Percentiles rank a stretch among this genome's conserved stretches.
These are phyloP conservation scores for Nothoprocta pentlandii DNA, from an alignment of 2,113 vertebrate genomes.

Conservation along the genomic window DNA sequence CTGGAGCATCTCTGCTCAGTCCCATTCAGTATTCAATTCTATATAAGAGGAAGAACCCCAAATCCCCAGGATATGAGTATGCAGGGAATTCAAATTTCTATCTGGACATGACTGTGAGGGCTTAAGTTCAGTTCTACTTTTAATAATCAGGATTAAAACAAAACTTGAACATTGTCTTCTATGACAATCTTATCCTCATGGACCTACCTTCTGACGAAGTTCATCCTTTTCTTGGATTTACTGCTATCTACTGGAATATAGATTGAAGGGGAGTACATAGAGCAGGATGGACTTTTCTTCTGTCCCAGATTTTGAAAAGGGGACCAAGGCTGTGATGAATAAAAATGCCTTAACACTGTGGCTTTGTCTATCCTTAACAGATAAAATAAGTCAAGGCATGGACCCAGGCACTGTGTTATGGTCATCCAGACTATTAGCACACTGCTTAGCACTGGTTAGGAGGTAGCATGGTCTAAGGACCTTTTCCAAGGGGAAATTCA, in stretches of 20 bases:
- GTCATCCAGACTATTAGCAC: background rate
- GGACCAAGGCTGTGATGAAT: background rate
- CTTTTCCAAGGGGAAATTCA: background rate
- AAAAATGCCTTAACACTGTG: background rate
- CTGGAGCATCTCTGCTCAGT: background rate
- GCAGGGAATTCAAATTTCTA: background rate
- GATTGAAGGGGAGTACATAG: accelerated
- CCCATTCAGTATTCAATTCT: background rate
- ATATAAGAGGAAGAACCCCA: background rate
- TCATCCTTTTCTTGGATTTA: background rate
- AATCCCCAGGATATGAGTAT: background rate
- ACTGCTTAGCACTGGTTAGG: too few species aligned
- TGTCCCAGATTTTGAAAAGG: background rate
- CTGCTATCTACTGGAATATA: background rate
- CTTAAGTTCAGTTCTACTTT: background rate
- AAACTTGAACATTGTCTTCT: background rate
- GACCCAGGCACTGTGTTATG: background rate
- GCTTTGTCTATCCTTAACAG: background rate
- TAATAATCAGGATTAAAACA: background rate
- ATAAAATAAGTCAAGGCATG: background rate
- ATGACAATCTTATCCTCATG: background rate
- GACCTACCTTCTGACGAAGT: background rate
- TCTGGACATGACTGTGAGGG: background rate
- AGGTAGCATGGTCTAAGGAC: background rate
- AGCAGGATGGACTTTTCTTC: background rate